These are phyloP conservation scores for Montifringilla adamsi DNA, from an alignment of 2,113 vertebrate genomes.

Conservation along the genomic window DNA sequence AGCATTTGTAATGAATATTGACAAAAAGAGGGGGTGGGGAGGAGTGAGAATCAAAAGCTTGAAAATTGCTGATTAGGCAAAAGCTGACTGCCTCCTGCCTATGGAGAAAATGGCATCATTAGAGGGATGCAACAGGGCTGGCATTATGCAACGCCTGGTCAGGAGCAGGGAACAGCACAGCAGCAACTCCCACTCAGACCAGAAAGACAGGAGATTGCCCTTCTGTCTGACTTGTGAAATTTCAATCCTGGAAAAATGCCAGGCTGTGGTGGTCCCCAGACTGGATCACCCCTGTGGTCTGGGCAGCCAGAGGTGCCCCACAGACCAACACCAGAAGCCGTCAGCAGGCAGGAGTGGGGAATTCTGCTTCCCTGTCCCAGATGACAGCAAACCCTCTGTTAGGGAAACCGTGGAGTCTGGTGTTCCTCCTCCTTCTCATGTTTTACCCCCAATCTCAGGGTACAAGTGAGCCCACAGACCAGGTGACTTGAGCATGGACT, in stretches of 20 bases:
- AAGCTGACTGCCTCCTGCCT: slow-evolving; percentile 49
- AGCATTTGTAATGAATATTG: slow-evolving; percentile 78
- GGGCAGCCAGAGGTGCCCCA: neutral
- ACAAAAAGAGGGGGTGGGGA: slow-evolving; percentile 55
- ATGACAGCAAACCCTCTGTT: neutral
- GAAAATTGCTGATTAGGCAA: slow-evolving; percentile 72
- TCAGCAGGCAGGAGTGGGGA: neutral
- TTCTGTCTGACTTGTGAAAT: neutral
- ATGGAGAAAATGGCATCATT: slow-evolving; percentile 69
- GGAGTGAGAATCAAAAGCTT: slow-evolving; percentile 62
- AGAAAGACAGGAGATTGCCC: neutral
- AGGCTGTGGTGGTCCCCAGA: neutral
- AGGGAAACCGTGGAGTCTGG: fast-evolving
- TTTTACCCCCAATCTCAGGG: neutral
- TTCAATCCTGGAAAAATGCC: neutral
- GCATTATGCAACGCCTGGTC: slow-evolving; percentile 33
- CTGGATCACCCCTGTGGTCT: neutral
- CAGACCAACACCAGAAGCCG: neutral
- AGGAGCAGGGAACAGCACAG: neutral
- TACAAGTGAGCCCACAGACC: fast-evolving
- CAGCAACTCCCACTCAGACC: neutral
- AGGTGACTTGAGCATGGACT: neutral
- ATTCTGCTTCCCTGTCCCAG: neutral
- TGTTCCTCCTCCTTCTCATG: neutral
- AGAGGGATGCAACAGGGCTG: slow-evolving; percentile 53